These are phyloP conservation scores for Idaea straminata DNA, from an alignment of 2,888 invertebrate species.

Conservation along the genomic window DNA sequence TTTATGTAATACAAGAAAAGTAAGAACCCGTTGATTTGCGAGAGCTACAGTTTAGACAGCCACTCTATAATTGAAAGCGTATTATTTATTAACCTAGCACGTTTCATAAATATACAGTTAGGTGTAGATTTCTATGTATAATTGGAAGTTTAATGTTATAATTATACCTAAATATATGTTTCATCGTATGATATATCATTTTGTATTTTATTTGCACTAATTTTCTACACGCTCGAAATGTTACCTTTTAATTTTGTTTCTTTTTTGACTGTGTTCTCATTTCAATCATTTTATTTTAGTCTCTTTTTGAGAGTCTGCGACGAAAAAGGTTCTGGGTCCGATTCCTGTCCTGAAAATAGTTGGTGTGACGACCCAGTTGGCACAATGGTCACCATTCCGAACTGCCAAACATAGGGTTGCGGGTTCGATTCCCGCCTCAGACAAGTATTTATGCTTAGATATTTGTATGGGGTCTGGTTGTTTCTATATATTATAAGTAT, in stretches of 20 bases:
- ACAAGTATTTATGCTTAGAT: too few species aligned
- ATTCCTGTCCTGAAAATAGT: neutral
- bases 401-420: too few species aligned
- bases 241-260: neutral
- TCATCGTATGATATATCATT: neutral
- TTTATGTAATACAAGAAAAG: too few species aligned
- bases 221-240: neutral
- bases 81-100: slow-evolving; percentile 1
- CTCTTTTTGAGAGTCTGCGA: neutral
- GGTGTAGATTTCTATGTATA: neutral
- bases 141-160: neutral
- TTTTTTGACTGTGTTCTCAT: neutral
- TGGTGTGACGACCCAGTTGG: too few species aligned
- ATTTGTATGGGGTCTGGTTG: too few species aligned
- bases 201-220: neutral
- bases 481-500: too few species aligned
- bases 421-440: too few species aligned
- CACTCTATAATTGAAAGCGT: neutral
- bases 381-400: too few species aligned
- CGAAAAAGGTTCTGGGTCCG: neutral
- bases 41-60: neutral
- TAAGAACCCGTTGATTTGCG: neutral
- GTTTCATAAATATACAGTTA: neutral
- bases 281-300: neutral
- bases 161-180: slow-evolving; percentile 1